Evolutionary conservation across 2,888 invertebrate genomes (phyloP), one percentile per base, ranked within the genome.

Genomic region (Polymixis lichenea): DNA sequence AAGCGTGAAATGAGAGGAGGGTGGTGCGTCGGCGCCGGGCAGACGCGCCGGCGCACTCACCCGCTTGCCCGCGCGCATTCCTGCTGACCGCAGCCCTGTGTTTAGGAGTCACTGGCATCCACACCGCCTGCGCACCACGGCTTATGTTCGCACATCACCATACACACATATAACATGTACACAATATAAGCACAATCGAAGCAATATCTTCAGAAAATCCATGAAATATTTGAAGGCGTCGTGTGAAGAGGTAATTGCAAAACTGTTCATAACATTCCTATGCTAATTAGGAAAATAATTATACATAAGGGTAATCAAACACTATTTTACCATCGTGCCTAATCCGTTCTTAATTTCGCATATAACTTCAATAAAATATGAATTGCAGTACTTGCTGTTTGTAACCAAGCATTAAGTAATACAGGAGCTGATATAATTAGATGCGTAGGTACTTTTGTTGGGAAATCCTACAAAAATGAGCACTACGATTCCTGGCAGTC

Each of bases 11-110:
- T 93, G 92, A 92, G 92, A 93, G 91, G 90, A 92, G 91, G 90
- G 80, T 87, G 84, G 85, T 72, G 81, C 73, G 72, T 46, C 64
- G 82, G 83, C 84, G 84, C 81, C 82, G 89, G 75, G 76, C 78
- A 68, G 88, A 80, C 82, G 84, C 80, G 77, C 87, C 88, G 86
- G 89, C 88, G 75, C 58, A 32, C 67, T 84, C 89, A 84, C 71
- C 77, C 89, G 85, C 89, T 64, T 90, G 91, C 92, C 89, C 88
- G 88, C 87, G 89, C 91, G 88, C 95, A 96, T 96, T 95, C 96
- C 94, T 90, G 78, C 86, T 90, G 88, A 96, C 95, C 95, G 92
- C 95, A 95, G 91, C 92, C 92, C 94, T 93, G 91, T 94, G 94
- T 94, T 95, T 95, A 94, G 89, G 74, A 87, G 82, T 84, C 86